A percentile compares a stretch with the other conserved stretches of the same genome.
Evolutionary conservation across 2,888 invertebrate genomes (phyloP).

Genomic region (Crossocerus cetratus): DNA sequence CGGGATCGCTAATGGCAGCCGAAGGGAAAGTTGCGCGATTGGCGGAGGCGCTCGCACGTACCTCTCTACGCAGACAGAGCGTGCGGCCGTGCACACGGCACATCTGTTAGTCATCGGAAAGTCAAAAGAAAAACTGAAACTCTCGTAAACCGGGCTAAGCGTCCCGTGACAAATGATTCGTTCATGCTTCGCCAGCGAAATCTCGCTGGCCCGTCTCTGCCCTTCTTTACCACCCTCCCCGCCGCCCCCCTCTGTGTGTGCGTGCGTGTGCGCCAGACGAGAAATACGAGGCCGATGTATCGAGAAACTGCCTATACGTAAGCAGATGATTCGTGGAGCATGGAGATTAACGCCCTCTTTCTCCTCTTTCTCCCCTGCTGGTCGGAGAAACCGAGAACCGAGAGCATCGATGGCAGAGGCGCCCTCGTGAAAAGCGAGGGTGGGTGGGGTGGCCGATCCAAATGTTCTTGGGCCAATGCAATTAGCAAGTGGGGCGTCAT

Average conservation of each 20-base stretch:
- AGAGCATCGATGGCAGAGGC: not conserved
- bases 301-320: not conserved
- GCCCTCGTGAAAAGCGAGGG: not conserved
- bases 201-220: not conserved
- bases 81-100: not conserved
- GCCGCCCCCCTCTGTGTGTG: too few species aligned
- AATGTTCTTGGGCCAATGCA: conserved; percentile 50
- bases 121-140: conserved; percentile 47
- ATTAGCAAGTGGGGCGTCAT: conserved; percentile 47
- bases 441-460: conserved; percentile 17
- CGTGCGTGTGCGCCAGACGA: not conserved
- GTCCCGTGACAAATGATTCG: conserved; percentile 39
- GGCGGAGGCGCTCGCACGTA: too few species aligned
- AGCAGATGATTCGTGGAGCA: conserved; percentile 1
- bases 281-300: not conserved
- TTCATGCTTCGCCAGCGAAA: conserved; percentile 24
- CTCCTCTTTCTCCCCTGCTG: too few species aligned
- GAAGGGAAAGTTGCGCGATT: conserved; percentile 14
- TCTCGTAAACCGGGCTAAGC: conserved; percentile 45
- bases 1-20: conserved; percentile 29
- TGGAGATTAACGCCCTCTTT: not conserved
- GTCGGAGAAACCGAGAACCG: not conserved
- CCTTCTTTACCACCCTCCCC: too few species aligned
- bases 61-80: too few species aligned
- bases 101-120: conserved; percentile 53